Evolutionary conservation across 2,888 invertebrate genomes (phyloP).

Genomic region (Pandemis heparana): DNA sequence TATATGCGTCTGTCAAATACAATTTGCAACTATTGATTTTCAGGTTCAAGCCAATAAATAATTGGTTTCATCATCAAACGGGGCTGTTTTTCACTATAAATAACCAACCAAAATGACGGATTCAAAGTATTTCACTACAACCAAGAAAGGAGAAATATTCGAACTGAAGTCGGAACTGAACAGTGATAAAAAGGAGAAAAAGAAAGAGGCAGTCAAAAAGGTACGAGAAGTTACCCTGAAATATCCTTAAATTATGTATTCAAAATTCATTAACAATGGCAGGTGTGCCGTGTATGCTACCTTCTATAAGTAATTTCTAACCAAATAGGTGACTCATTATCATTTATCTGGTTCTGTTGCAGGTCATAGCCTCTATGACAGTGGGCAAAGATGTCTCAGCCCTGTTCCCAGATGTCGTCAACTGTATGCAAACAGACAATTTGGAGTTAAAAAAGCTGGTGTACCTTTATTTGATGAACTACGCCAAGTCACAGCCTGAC

Average conservation of each 20-base stretch:
- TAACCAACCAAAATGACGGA: conserved; percentile 92
- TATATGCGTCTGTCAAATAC: conserved; percentile 16
- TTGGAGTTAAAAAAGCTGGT: conserved; percentile 99
- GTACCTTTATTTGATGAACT: conserved; percentile 99
- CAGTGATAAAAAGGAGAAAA: conserved; percentile 99
- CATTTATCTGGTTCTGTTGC: conserved; percentile 41
- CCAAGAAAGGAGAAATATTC: conserved; percentile 99
- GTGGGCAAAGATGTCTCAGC: conserved; percentile 99
- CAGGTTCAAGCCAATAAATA: conserved; percentile 52
- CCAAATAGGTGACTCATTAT: conserved; percentile 8
- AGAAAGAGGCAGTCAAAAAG: conserved; percentile 99
- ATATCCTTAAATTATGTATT: background rate
- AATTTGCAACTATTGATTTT: conserved; percentile 62
- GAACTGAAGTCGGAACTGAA: conserved; percentile 99
- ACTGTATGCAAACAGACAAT: conserved; percentile 99
- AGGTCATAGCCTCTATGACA: conserved; percentile 99
- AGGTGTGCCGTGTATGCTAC: background rate
- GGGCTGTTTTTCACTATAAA: conserved; percentile 23
- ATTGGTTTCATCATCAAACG: conserved; percentile 42
- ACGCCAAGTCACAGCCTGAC: conserved; percentile 99
- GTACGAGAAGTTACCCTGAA: conserved; percentile 76
- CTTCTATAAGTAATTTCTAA: conserved; percentile 18
- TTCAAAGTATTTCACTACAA: conserved; percentile 99
- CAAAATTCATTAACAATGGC: background rate
- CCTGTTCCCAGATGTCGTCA: conserved; percentile 99